Conservation (phyloP, 2,888 invertebrate genomes). For the Scaptomyza caliginosa region DNA sequence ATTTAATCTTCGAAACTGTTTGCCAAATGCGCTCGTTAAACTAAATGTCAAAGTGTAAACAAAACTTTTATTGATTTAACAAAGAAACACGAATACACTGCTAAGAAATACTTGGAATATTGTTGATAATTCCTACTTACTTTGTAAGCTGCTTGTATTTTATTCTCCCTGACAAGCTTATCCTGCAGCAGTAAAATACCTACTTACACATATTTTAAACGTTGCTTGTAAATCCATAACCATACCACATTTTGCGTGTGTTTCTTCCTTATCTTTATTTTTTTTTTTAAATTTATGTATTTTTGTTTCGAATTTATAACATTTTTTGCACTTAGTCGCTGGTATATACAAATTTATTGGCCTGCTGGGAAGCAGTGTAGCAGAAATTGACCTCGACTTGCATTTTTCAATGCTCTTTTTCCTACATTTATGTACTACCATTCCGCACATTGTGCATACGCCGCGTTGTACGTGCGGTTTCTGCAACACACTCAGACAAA, state of each 20-base stretch:
- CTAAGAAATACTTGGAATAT: neutral
- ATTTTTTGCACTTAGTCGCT: constrained; percentile 31
- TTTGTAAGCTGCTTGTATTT: neutral
- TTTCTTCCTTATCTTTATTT: too few species aligned
- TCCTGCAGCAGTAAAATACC: neutral
- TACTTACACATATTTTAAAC: neutral
- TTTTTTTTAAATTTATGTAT: constrained; percentile 27
- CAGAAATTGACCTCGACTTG: constrained; percentile 32
- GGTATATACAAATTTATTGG: constrained; percentile 34
- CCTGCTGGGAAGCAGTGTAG: constrained; percentile 18
- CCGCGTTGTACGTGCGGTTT: constrained; percentile 61
- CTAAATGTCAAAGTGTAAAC: neutral
- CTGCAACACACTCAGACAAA: constrained; percentile 55
- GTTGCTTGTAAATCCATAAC: neutral
- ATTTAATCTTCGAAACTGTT: neutral
- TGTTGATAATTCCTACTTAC: neutral
- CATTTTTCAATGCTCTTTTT: neutral
- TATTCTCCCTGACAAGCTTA: neutral
- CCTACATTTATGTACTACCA: neutral
- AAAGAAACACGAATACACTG: neutral
- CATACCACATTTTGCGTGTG: constrained; percentile 2
- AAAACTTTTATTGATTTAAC: constrained; percentile 1
- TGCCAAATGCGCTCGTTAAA: neutral
- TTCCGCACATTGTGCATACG: constrained; percentile 55
- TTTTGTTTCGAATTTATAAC: constrained; percentile 32